Evolutionary conservation across 2,113 vertebrate species (phyloP).

Genomic region (Zosterops hypoxanthus): DNA sequence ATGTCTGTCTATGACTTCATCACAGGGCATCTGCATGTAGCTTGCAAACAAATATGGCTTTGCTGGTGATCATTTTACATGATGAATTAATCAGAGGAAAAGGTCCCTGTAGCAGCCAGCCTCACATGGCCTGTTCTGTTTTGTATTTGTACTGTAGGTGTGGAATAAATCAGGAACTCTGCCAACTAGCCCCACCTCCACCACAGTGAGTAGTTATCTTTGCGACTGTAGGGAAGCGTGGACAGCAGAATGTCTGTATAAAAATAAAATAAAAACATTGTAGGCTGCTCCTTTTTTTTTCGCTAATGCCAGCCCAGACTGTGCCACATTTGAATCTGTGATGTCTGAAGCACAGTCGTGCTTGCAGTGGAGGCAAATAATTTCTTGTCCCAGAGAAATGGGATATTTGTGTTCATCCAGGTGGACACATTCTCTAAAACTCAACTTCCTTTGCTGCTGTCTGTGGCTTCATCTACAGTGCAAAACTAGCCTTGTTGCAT

Average conservation of each 20-base stretch:
- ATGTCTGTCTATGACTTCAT: constrained; percentile 53
- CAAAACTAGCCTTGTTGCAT: constrained; percentile 61
- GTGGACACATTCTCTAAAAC: background rate
- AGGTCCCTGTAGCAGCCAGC: constrained; percentile 52
- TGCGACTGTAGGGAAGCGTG: constrained; percentile 22
- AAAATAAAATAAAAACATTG: constrained; percentile 37
- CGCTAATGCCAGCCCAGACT: background rate
- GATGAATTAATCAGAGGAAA: constrained; percentile 48
- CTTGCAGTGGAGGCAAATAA: background rate
- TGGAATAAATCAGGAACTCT: constrained; percentile 78
- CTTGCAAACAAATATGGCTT: constrained; percentile 61
- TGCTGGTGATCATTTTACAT: constrained; percentile 59
- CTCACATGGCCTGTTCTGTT: constrained; percentile 61
- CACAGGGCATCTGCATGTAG: constrained; percentile 48
- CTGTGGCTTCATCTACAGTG: constrained; percentile 55
- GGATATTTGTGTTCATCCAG: background rate
- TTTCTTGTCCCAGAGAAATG: background rate
- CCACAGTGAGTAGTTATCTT: constrained; percentile 73
- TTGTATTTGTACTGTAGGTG: constrained; percentile 73
- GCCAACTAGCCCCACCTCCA: constrained; percentile 75
- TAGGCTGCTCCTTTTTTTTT: constrained; percentile 1
- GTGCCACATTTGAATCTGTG: background rate
- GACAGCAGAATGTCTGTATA: constrained; percentile 53
- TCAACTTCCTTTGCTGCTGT: constrained; percentile 39
- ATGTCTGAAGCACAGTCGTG: background rate